phyloP scores from a whole-genome alignment of 2,797 vertebrate genomes.

The Philypnodon macrostomus region DNA sequence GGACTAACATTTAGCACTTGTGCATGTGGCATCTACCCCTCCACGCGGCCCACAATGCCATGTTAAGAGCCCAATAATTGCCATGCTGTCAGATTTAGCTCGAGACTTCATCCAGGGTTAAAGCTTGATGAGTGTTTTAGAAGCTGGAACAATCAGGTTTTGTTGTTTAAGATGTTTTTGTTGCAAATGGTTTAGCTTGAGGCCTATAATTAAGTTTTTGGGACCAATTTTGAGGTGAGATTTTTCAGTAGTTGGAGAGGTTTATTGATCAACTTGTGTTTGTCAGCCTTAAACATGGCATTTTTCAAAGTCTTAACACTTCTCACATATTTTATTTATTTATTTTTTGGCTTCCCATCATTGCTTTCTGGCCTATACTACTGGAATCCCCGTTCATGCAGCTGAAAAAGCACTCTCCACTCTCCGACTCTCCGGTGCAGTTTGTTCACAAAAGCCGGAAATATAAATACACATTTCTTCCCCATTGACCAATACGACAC shows the following conservation, averaged over 20 bases:
- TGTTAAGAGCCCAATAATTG: constrained; percentile 67
- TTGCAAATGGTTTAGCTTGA: constrained; percentile 35
- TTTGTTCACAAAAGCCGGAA: constrained; percentile 63
- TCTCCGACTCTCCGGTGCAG: constrained; percentile 18
- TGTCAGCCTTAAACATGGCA: constrained; percentile 35
- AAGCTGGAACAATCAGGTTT: constrained; percentile 59
- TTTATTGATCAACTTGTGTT: constrained; percentile 52
- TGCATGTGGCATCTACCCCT: constrained; percentile 53
- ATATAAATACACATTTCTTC: constrained; percentile 60
- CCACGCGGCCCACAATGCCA: constrained; percentile 53
- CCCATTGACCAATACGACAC: constrained; percentile 33
- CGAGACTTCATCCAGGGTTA: constrained; percentile 55
- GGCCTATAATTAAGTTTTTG: constrained; percentile 62
- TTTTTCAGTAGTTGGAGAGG: constrained; percentile 42
- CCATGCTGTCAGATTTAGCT: constrained; percentile 66
- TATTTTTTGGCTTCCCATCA: constrained; percentile 21
- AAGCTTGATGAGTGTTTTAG: constrained; percentile 54
- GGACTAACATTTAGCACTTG: constrained; percentile 47
- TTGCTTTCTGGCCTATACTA: too few species aligned
- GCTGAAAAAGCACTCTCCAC: constrained; percentile 26
- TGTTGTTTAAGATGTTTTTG: constrained; percentile 57
- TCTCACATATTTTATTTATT: constrained; percentile 31
- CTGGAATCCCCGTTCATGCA: constrained; percentile 27
- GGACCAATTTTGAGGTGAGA: constrained; percentile 54
- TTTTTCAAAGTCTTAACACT: too few species aligned